A percentile compares a stretch with the other conserved stretches of the same genome.
Evolutionary conservation across 2,797 vertebrate species (phyloP).

Genomic region (Phrynocephalus guinanensis): DNA sequence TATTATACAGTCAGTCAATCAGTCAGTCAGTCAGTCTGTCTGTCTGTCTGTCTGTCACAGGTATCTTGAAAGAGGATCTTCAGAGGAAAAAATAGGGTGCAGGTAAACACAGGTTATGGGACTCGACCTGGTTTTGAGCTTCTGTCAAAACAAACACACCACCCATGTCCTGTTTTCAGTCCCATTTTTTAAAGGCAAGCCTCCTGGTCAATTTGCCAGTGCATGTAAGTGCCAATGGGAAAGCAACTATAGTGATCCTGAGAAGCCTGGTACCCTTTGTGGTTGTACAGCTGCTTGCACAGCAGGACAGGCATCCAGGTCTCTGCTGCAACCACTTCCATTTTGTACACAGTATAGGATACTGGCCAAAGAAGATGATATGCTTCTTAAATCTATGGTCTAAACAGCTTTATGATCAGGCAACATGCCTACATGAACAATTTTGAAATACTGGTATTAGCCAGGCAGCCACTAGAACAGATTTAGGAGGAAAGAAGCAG

Average conservation of each 20-base stretch:
- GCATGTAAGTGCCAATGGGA: no score
- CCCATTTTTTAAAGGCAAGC: slow-evolving; percentile 2
- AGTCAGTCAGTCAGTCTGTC: no score
- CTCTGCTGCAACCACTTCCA: no score
- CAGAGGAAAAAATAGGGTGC: background rate
- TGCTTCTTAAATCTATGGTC: slow-evolving; percentile 31
- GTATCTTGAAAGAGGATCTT: no score
- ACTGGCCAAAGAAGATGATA: background rate
- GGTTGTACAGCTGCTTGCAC: no score
- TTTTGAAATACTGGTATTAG: slow-evolving; percentile 6
- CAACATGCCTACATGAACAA: slow-evolving; percentile 26
- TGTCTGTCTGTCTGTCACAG: no score
- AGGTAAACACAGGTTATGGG: fast-evolving
- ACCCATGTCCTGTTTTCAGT: background rate
- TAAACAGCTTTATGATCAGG: slow-evolving; percentile 20
- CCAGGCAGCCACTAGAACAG: background rate
- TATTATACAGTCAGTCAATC: background rate
- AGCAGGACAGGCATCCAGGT: no score
- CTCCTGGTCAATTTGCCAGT: no score
- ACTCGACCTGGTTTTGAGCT: slow-evolving; percentile 17
- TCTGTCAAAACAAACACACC: slow-evolving; percentile 5
- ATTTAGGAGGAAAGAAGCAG: slow-evolving; percentile 40
- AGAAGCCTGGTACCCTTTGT: no score
- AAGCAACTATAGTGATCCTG: no score
- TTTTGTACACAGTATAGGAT: no score